These are phyloP conservation scores for Caenorhabditis sulstoni DNA, from an alignment of 2,888 invertebrate species.

Conservation along the genomic window DNA sequence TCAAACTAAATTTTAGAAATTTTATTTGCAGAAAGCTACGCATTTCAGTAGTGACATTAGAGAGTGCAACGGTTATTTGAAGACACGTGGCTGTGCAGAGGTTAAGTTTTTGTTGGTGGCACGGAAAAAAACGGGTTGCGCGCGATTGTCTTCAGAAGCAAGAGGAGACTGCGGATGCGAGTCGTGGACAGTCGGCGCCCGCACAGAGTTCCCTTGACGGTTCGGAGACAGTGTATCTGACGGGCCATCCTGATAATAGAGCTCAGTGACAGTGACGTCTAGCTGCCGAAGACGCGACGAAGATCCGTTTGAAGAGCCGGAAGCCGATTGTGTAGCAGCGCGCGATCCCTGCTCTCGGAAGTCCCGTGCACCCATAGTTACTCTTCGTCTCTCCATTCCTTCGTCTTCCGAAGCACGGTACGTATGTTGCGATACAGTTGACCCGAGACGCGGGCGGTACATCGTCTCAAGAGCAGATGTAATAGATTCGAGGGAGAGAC, in stretches of 20 bases:
- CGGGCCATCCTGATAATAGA: constrained; percentile 55
- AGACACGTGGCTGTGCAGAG: constrained; percentile 15
- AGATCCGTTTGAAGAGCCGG: constrained; percentile 40
- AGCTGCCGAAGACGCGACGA: constrained; percentile 40
- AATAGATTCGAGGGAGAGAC: constrained; percentile 19
- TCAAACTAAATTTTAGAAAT: no score
- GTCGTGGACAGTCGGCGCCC: constrained; percentile 37
- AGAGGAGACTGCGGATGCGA: constrained; percentile 34
- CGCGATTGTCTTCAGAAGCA: constrained; percentile 11
- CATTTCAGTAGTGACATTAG: no score
- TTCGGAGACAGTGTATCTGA: constrained; percentile 29
- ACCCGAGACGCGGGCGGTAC: constrained; percentile 33
- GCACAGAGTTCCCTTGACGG: constrained; percentile 22
- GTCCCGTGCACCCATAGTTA: constrained; percentile 32
- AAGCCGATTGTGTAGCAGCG: constrained; percentile 22
- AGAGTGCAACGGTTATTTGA: neutral
- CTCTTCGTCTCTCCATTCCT: constrained; percentile 21
- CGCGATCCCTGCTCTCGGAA: constrained; percentile 15
- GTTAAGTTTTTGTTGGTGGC: constrained; percentile 31
- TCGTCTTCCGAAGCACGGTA: constrained; percentile 27
- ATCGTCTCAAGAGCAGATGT: constrained; percentile 11
- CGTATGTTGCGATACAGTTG: constrained; percentile 27
- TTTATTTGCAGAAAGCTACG: no score
- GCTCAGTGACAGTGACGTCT: constrained; percentile 39
- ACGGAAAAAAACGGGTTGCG: constrained; percentile 45